phyloP scores from a whole-genome alignment of 2,888 invertebrate species.

The Lepidochitona cinerea region DNA sequence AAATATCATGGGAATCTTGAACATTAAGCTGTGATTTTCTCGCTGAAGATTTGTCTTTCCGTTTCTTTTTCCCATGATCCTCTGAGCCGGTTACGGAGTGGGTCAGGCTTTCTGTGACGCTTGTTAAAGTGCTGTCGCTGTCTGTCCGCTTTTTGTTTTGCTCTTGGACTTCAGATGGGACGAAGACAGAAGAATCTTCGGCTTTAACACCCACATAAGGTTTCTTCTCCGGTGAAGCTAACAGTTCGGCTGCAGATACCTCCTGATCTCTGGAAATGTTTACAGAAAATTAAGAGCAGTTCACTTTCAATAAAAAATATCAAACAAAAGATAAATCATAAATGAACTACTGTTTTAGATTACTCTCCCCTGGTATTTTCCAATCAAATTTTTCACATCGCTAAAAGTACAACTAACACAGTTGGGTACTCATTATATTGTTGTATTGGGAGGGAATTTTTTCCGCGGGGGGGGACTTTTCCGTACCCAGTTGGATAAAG shows the following conservation, averaged over 20 bases:
- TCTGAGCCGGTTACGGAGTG: constrained; percentile 9
- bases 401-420: too few relatives aligned
- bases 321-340: too few relatives aligned
- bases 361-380: too few relatives aligned
- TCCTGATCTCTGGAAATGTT: background rate
- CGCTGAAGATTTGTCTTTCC: constrained; percentile 25
- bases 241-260: background rate
- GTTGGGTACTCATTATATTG: too few relatives aligned
- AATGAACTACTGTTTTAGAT: too few relatives aligned
- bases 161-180: background rate
- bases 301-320: too few relatives aligned
- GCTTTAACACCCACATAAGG: background rate
- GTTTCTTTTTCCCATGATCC: constrained; percentile 12
- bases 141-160: background rate
- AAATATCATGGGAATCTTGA: background rate
- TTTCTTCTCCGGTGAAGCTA: background rate
- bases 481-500: too few relatives aligned
- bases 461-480: too few relatives aligned
- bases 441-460: too few relatives aligned
- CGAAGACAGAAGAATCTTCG: background rate
- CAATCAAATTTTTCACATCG: too few relatives aligned
- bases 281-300: too few relatives aligned
- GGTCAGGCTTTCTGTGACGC: background rate
- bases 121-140: background rate
- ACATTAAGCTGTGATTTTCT: constrained; percentile 29